phyloP scores from a whole-genome alignment of 2,888 invertebrate genomes.

The Megastigmus dorsalis region DNA sequence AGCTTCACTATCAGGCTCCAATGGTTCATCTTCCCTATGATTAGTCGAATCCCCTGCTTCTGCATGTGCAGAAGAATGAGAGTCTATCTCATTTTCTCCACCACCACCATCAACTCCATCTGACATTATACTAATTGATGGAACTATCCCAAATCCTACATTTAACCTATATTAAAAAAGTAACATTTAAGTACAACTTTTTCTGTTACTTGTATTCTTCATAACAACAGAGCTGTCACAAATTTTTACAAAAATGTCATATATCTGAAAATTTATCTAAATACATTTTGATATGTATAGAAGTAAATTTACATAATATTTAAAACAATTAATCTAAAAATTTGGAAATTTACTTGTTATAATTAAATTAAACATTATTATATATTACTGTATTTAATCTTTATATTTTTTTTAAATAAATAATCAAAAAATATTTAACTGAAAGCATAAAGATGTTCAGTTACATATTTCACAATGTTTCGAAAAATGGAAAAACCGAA shows the following conservation, averaged over 20 bases:
- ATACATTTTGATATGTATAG: no score
- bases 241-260: not conserved
- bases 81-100: slow-evolving; percentile 74
- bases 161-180: slow-evolving; percentile 55
- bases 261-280: not conserved
- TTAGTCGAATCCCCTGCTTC: slow-evolving; percentile 70
- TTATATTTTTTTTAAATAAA: no score
- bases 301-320: no score
- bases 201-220: not conserved
- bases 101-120: slow-evolving; percentile 72
- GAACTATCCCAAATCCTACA: slow-evolving; percentile 65
- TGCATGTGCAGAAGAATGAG: slow-evolving; percentile 71
- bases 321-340: no score
- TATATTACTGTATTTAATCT: no score
- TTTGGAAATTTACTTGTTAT: no score
- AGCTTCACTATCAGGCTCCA: slow-evolving; percentile 76
- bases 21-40: slow-evolving; percentile 73
- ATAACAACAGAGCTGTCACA: not conserved
- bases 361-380: no score
- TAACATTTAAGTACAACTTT: not conserved
- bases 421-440: no score
- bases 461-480: no score
- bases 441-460: no score
- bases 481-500: no score
- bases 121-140: slow-evolving; percentile 69